These are phyloP conservation scores for Melanotus villosus DNA, from an alignment of 2,888 invertebrate species.

Conservation along the genomic window DNA sequence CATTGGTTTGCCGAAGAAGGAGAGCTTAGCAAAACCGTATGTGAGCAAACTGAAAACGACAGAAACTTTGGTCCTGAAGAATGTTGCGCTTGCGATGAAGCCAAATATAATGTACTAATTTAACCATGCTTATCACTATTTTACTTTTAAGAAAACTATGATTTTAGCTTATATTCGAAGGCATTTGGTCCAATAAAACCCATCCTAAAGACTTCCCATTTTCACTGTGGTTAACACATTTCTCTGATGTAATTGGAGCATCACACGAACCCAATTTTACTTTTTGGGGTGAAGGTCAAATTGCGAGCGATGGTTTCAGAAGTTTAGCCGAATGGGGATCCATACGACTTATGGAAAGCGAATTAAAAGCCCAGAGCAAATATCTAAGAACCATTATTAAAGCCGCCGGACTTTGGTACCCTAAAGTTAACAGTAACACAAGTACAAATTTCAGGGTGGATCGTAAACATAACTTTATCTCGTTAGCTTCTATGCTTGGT, in stretches of 20 bases:
- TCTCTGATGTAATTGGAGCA: slow-evolving; percentile 97
- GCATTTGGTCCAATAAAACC: slow-evolving; percentile 95
- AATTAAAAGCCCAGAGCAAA: slow-evolving; percentile 86
- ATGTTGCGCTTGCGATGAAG: slow-evolving; percentile 97
- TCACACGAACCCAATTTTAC: slow-evolving; percentile 90
- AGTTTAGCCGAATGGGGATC: slow-evolving; percentile 91
- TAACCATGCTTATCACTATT: not conserved
- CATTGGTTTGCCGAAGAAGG: slow-evolving; percentile 95
- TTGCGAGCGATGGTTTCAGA: slow-evolving; percentile 91
- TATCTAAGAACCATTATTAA: slow-evolving; percentile 88
- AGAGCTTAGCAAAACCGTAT: slow-evolving; percentile 82
- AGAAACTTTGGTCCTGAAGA: slow-evolving; percentile 72
- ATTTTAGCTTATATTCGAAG: slow-evolving; percentile 85
- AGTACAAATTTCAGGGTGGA: slow-evolving; percentile 88
- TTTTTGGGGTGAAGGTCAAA: slow-evolving; percentile 93
- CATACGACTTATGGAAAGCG: slow-evolving; percentile 88
- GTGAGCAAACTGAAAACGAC: slow-evolving; percentile 81
- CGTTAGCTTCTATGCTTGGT: slow-evolving; percentile 91
- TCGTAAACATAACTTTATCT: slow-evolving; percentile 87
- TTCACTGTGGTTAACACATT: slow-evolving; percentile 93
- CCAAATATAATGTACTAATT: slow-evolving; percentile 85
- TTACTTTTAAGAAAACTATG: not conserved
- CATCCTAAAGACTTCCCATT: slow-evolving; percentile 97
- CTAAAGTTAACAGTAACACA: slow-evolving; percentile 88
- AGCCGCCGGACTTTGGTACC: slow-evolving; percentile 91